Evolutionary conservation across 2,113 vertebrate genomes (phyloP).

Genomic region (Patagioenas fasciata): DNA sequence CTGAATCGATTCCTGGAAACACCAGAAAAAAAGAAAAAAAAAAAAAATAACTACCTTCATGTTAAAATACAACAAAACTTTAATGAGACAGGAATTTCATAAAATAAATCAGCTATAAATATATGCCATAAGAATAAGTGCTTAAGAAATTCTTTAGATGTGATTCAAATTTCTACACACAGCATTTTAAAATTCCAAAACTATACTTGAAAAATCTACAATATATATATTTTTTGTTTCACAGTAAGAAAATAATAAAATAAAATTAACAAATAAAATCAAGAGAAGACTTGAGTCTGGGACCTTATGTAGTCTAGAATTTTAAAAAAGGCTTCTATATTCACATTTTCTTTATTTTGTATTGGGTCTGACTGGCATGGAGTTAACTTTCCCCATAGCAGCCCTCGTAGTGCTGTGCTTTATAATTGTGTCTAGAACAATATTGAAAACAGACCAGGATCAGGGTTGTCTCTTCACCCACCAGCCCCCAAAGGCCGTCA

Average conservation of each 20-base stretch:
- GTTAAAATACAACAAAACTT: not conserved
- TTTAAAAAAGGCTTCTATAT: not conserved
- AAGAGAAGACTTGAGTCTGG: not conserved
- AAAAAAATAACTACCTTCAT: not conserved
- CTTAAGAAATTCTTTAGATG: not conserved
- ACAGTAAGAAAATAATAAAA: not conserved
- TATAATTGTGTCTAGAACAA: not conserved
- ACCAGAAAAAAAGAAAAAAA: not conserved
- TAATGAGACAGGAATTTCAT: not conserved
- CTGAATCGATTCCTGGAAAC: not conserved
- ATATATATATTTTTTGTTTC: not conserved
- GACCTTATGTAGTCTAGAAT: not conserved
- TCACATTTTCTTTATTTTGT: not conserved
- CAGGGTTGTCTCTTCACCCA: accelerated
- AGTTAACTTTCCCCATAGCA: not conserved
- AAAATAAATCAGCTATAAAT: accelerated
- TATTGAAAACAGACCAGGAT: too few relatives aligned
- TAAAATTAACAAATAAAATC: not conserved
- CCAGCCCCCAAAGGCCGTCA: accelerated
- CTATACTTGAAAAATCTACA: not conserved
- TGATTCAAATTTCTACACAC: not conserved
- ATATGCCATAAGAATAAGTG: not conserved
- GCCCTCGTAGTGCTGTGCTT: not conserved
- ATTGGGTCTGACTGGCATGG: not conserved
- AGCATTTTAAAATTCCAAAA: not conserved